Evolutionary conservation across 1,140 invertebrate species (phyloP).

Genomic region (Hylyphantes graminicola): DNA sequence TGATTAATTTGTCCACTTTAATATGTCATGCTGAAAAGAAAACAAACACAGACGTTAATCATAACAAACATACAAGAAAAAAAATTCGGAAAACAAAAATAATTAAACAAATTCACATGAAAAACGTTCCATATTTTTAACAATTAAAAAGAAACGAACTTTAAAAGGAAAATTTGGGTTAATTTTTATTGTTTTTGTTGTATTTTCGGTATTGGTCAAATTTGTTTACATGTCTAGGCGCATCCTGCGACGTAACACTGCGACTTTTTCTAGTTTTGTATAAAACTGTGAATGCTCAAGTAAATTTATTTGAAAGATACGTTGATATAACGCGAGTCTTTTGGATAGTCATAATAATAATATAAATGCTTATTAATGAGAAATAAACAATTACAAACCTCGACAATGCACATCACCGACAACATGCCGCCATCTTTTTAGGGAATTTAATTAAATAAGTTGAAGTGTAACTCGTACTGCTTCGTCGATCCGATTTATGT

Average conservation of each 20-base stretch:
- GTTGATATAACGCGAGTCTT: too few relatives aligned
- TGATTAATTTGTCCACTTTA: constrained; percentile 54
- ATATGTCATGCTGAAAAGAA: constrained; percentile 55
- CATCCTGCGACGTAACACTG: too few relatives aligned
- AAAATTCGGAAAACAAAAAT: neutral
- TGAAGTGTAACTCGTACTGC: constrained; percentile 10
- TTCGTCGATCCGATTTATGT: neutral
- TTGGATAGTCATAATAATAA: too few relatives aligned
- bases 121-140: too few relatives aligned
- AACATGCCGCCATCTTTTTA: constrained; percentile 61
- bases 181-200: too few relatives aligned
- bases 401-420: constrained; percentile 61
- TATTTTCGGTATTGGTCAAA: too few relatives aligned
- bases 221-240: too few relatives aligned
- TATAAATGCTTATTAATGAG: neutral
- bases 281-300: too few relatives aligned
- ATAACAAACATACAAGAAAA: neutral
- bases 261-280: too few relatives aligned
- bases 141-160: too few relatives aligned
- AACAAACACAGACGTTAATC: neutral
- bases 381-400: constrained; percentile 40
- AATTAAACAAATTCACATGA: neutral
- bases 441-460: constrained; percentile 36
- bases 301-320: too few relatives aligned
- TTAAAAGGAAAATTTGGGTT: too few relatives aligned